A percentile compares a stretch with the other conserved stretches of the same genome.
Conservation (phyloP, 2,888 invertebrate species). For the Hyposoter dolosus region DNA sequence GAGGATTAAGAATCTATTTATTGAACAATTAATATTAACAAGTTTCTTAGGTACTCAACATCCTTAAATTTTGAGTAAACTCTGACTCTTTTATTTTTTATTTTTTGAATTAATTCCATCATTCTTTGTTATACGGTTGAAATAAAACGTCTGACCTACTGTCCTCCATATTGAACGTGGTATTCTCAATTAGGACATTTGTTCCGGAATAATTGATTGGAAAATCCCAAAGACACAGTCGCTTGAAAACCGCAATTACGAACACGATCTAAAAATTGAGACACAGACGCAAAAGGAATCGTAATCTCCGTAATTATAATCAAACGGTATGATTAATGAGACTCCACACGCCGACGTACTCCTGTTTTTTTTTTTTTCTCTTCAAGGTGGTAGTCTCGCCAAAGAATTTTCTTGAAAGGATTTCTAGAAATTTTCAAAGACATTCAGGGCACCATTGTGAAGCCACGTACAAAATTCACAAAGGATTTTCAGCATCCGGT, state of each 20-base stretch:
- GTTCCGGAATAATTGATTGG: background rate
- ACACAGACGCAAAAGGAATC: background rate
- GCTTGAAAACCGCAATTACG: background rate
- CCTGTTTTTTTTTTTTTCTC: background rate
- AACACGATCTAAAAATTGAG: background rate
- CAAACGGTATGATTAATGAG: background rate
- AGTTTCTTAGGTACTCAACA: too few relatives aligned
- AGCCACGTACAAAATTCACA: too few relatives aligned
- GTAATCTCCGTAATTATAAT: slow-evolving; percentile 4
- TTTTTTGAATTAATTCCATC: background rate
- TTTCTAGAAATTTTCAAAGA: too few relatives aligned
- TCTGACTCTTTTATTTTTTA: background rate
- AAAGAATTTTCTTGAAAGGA: too few relatives aligned
- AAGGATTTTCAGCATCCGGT: too few relatives aligned
- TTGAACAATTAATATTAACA: too few relatives aligned
- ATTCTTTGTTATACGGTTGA: background rate
- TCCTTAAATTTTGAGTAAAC: background rate
- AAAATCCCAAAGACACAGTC: background rate
- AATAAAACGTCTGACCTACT: background rate
- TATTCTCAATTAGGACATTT: background rate
- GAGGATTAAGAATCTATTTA: too few relatives aligned
- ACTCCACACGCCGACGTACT: background rate
- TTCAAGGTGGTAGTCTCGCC: background rate
- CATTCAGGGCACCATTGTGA: too few relatives aligned
- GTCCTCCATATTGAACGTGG: background rate